phyloP scores from a whole-genome alignment of 1,140 invertebrate species.

The Drosophila mojavensis region DNA sequence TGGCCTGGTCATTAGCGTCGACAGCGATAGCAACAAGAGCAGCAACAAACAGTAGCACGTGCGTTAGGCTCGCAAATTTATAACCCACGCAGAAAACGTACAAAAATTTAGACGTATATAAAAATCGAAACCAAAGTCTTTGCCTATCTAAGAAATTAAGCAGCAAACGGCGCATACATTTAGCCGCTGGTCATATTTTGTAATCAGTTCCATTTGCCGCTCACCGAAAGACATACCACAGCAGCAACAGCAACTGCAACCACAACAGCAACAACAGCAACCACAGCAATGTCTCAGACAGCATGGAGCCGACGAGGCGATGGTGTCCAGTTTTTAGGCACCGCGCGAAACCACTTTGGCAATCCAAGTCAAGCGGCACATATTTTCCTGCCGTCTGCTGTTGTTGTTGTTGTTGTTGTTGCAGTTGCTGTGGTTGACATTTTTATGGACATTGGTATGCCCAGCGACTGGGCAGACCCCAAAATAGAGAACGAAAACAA shows the following conservation, averaged over 20 bases:
- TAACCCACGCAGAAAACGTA: conserved; percentile 66
- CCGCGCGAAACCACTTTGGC: conserved; percentile 45
- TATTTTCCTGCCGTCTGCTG: conserved; percentile 12
- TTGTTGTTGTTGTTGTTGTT: background rate
- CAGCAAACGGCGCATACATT: conserved; percentile 79
- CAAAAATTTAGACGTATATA: conserved; percentile 19
- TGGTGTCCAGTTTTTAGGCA: conserved; percentile 44
- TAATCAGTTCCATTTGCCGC: conserved; percentile 83
- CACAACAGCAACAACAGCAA: conserved; percentile 27
- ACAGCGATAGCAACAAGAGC: conserved; percentile 19
- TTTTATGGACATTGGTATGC: conserved; percentile 63
- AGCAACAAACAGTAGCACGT: conserved; percentile 68
- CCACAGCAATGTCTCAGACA: conserved; percentile 61
- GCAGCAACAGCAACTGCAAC: conserved; percentile 26
- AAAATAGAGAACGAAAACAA: background rate
- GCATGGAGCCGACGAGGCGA: conserved; percentile 45
- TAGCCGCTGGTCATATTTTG: conserved; percentile 81
- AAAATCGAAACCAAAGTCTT: conserved; percentile 20
- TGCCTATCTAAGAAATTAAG: conserved; percentile 76
- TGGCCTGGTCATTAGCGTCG: conserved; percentile 43
- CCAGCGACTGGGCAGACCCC: conserved; percentile 17
- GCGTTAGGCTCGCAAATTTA: conserved; percentile 60
- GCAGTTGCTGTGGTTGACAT: conserved; percentile 54
- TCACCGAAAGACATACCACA: conserved; percentile 82
- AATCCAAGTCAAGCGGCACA: conserved; percentile 40